Evolutionary conservation across 2,888 invertebrate species (phyloP).

Genomic region (Chaetoderma sp.): DNA sequence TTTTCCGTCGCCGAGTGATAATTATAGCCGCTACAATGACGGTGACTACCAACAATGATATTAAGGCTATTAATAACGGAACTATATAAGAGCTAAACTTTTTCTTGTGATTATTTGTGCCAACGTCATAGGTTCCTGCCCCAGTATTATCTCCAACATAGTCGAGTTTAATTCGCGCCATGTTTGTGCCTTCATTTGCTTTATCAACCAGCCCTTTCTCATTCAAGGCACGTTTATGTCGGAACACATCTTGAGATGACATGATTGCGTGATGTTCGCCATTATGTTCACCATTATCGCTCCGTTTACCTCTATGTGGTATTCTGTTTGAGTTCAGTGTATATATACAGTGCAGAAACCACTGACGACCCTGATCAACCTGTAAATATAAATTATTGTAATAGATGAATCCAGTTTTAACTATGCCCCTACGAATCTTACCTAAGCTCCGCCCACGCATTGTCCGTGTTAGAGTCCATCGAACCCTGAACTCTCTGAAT

Average conservation of each 20-base stretch:
- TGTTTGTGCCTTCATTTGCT: conserved; percentile 55
- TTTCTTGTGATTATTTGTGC: conserved; percentile 36
- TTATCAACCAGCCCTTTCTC: conserved; percentile 45
- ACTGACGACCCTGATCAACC: conserved; percentile 57
- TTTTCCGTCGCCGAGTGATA: conserved; percentile 46
- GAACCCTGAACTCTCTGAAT: too few species aligned
- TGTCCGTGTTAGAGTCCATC: too few species aligned
- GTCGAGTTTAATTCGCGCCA: conserved; percentile 48
- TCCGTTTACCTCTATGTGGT: conserved; percentile 37
- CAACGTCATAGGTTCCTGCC: conserved; percentile 37
- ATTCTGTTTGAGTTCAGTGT: conserved; percentile 42
- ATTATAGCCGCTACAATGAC: conserved; percentile 45
- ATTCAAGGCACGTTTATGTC: conserved; percentile 36
- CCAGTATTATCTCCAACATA: conserved; percentile 29
- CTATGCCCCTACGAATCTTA: too few species aligned
- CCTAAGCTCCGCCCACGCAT: too few species aligned
- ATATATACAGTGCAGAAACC: conserved; percentile 63
- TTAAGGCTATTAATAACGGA: conserved; percentile 48
- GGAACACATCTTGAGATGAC: conserved; percentile 6
- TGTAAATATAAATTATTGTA: conserved; percentile 37
- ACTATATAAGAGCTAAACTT: conserved; percentile 39
- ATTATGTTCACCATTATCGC: conserved; percentile 11
- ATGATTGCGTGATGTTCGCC: not conserved
- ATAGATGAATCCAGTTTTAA: too few species aligned
- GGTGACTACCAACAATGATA: conserved; percentile 43